Evolutionary conservation across 1,140 invertebrate species (phyloP).

Genomic region (Drosophila parabipectinata): DNA sequence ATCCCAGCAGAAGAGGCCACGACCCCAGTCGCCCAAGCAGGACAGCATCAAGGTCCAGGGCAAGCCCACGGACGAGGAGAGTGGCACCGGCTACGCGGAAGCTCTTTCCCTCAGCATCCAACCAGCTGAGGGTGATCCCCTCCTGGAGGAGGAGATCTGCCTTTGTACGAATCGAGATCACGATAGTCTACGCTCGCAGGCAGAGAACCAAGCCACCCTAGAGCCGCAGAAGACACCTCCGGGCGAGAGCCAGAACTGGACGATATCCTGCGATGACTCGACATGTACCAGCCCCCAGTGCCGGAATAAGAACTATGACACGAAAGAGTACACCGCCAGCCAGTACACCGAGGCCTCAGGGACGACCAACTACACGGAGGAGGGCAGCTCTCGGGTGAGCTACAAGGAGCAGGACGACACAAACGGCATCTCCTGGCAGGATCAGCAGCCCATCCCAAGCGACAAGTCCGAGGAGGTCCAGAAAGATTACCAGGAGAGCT

Average conservation of each 20-base stretch:
- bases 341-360: too few species aligned
- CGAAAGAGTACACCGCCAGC: neutral
- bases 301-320: neutral
- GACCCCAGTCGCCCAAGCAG: neutral
- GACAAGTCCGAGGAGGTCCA: too few species aligned
- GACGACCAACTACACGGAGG: neutral
- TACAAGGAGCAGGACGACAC: neutral
- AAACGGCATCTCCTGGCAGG: neutral
- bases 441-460: neutral
- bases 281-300: too few species aligned
- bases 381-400: neutral
- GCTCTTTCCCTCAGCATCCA: too few species aligned
- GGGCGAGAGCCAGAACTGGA: too few species aligned
- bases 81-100: neutral
- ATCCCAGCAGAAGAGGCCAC: neutral
- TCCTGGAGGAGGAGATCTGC: too few species aligned
- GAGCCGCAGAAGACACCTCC: too few species aligned
- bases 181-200: too few species aligned
- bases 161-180: too few species aligned
- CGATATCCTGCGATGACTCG: neutral
- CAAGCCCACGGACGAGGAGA: neutral
- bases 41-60: neutral
- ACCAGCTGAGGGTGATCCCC: too few species aligned
- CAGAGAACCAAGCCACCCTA: too few species aligned
- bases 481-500: too few species aligned